Base-by-base conservation (phyloP, 1,140 invertebrate species). In the Euwallacea fornicatus region DNA sequence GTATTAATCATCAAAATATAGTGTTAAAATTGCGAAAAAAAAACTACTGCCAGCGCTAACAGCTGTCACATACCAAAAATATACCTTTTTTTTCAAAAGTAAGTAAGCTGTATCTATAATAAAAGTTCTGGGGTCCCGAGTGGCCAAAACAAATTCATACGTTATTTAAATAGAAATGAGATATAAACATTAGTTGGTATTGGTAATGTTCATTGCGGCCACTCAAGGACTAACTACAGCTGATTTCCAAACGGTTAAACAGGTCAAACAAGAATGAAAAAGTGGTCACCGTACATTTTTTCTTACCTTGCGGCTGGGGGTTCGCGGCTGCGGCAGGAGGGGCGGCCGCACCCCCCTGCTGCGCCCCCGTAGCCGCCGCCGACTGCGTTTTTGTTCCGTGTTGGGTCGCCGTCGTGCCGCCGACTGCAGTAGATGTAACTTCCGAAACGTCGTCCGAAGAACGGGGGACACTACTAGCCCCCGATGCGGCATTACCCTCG, bases 321-420 rank as follows among this genome's bases (percentile, higher is more conserved):
- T 85, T 89, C 86, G 55, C 71, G 44, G 82, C 85, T 86, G 81
- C 87, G 84, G 69, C 50, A 16, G 61, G 69, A 46, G 53, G 61
- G 16, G 59, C 54, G 11, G 56, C 60, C n/a, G 69, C 61, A 13
- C 59, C 68, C 60, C 67, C 68, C 61, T 62, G 68, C 68, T 70
- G 68, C 69, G 69, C 62, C 69, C 69, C 69, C 69, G 65, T 62
- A 71, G 69, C 69, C 69, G 69, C 69, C 47, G 62, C 56, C 43
- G 69, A 55, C 60, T 64, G 83, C 82, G 92, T 92, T 13, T 60
- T 71, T 42, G 43, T 42, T 42, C 84, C 82, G 92, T 91, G 83
- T 89, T 91, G 91, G 77, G 91, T 88, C 85, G 92, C 91, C 87
- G 92, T 92, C 82, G 87, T 83, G 84, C 79, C 83, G 83, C 76